These are phyloP conservation scores for Balaenoptera acutorostrata DNA, from an alignment of 2,113 vertebrate species.

Conservation along the genomic window DNA sequence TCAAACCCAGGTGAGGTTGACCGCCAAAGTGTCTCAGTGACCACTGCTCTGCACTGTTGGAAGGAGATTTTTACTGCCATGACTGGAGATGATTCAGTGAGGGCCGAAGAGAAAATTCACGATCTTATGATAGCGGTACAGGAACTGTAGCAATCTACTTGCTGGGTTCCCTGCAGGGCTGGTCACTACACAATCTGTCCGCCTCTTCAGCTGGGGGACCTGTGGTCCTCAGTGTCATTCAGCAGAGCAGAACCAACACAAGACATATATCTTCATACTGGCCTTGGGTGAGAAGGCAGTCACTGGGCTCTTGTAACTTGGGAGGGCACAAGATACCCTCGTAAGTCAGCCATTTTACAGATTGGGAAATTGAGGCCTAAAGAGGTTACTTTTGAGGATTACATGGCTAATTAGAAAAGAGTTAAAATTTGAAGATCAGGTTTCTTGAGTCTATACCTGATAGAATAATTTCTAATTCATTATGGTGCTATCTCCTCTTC, in stretches of 20 bases:
- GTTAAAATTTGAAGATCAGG: neutral
- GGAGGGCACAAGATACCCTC: neutral
- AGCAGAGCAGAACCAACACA: neutral
- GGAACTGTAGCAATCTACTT: neutral
- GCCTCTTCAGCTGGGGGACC: neutral
- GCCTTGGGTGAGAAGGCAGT: neutral
- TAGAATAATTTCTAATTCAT: neutral
- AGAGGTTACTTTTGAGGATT: neutral
- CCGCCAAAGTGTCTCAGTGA: rapidly evolving
- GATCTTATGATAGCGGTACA: neutral
- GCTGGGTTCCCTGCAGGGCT: neutral
- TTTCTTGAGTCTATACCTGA: neutral
- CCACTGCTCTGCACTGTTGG: rapidly evolving
- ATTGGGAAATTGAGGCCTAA: neutral
- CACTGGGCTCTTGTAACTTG: neutral
- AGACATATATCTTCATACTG: neutral
- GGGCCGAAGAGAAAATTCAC: neutral
- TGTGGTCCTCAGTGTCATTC: neutral
- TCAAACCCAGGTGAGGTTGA: neutral
- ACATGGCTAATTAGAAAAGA: neutral
- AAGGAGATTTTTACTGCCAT: neutral
- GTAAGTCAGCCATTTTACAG: neutral
- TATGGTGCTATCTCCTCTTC: neutral
- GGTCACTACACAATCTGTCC: neutral
- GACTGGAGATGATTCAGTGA: neutral